Base-by-base conservation (phyloP, 2,113 vertebrate species). In the Hyla sarda region DNA sequence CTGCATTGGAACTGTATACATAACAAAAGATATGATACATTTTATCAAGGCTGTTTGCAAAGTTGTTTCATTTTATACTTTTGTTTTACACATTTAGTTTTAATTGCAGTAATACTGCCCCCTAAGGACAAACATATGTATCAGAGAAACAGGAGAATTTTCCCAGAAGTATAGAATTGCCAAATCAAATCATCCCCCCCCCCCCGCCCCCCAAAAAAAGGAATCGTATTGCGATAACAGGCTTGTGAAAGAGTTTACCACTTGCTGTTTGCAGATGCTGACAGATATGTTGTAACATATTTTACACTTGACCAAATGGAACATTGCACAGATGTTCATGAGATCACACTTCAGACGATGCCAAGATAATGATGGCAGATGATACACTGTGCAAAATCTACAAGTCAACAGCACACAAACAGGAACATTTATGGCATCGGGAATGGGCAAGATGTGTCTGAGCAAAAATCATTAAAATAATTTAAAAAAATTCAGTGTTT, bases 221-320 rank as follows among this genome's bases (percentile, higher is more conserved):
- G 69, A 17, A 28, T 75, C 41, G 6, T 50, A 2, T 25, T 48
- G 73, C 7, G 73, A 50, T 48, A 48, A 28, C 45, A 48, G 73
- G 14, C 41, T 74, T n/a, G 11, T 74, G 1, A 25, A 74, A n/a
- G 21, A 47, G 72, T 74, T 74, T 75, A 48, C 23, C 73, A 8
- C 73, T 50, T 16, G 41, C 41, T 47, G 4, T 47, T 28, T 75
- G 47, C 73, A 75, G 41, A 75, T 75, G 41, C 50, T 75, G 73
- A 75, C 47, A 9, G 45, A n/a, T 75, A 48, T 28, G 13, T 48
- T 50, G n/a, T 28, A 75, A 47, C 73, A 75, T 75, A 75, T 75
- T 75, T 75, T 75, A 28, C 45, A 47, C 13, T 75, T 48, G 73
- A 75, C 41, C 73, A 75, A 75, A 75, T 50, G 41, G 41, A 75